Evolutionary conservation across 1,140 invertebrate genomes (phyloP).

Genomic region (Eriosoma lanigerum): DNA sequence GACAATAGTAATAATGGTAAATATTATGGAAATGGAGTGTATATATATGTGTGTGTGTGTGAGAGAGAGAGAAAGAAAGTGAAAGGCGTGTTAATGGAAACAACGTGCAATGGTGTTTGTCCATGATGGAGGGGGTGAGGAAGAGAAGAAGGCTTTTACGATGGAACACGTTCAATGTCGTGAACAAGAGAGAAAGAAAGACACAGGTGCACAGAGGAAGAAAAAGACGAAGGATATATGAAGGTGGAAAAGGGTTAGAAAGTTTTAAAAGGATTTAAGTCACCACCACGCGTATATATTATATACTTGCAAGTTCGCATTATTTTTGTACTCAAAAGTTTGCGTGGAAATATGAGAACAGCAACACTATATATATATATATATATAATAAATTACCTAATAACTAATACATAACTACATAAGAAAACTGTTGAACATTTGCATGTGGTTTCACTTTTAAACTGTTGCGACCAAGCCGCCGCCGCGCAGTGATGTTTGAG

Average conservation of each 20-base stretch:
- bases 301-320: not conserved
- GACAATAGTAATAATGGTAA: slow-evolving; percentile 42
- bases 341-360: not conserved
- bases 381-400: too few relatives aligned
- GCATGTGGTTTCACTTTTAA: not conserved
- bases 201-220: not conserved
- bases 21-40: not conserved
- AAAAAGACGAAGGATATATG: not conserved
- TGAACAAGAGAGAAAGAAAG: not conserved
- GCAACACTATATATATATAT: not conserved
- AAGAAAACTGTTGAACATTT: slow-evolving; percentile 28
- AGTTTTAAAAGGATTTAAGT: slow-evolving; percentile 39
- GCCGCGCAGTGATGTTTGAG: not conserved
- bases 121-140: too few relatives aligned
- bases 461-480: slow-evolving; percentile 6
- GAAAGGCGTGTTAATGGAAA: too few relatives aligned
- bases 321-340: not conserved
- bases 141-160: not conserved
- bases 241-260: slow-evolving; percentile 9
- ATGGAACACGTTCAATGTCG: not conserved
- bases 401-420: not conserved
- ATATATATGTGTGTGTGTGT: too few relatives aligned
- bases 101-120: too few relatives aligned
- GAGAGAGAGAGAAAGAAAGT: not conserved
- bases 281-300: too few relatives aligned